A percentile compares a stretch with the other conserved stretches of the same genome.
phyloP scores from a whole-genome alignment of 2,888 invertebrate genomes.

The Tenthredo amoena region DNA sequence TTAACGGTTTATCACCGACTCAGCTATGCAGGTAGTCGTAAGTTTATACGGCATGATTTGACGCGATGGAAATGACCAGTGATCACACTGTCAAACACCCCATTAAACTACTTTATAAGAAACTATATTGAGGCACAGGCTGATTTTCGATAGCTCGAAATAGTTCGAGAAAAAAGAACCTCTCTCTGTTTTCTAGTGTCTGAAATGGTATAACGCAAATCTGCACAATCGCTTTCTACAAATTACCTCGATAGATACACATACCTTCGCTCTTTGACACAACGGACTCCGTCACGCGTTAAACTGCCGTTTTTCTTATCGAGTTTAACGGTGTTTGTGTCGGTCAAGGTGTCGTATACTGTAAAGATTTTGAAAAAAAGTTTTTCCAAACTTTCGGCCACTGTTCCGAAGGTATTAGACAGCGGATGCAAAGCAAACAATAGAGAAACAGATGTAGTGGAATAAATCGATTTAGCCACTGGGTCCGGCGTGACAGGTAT shows the following conservation, averaged over 20 bases:
- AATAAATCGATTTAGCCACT: conserved; percentile 48
- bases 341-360: not conserved
- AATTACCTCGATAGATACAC: not conserved
- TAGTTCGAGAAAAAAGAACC: not conserved
- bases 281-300: conserved; percentile 19
- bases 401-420: conserved; percentile 11
- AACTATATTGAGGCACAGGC: not conserved
- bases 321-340: conserved; percentile 4
- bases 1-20: conserved; percentile 35
- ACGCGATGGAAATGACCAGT: not conserved
- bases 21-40: not conserved
- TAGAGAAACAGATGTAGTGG: conserved; percentile 39
- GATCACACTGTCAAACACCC: conserved; percentile 10
- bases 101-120: not conserved
- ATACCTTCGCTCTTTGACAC: not conserved
- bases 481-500: conserved; percentile 36
- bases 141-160: not conserved
- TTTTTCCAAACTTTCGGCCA: not conserved
- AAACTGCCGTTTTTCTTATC: not conserved
- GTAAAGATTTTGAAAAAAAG: not conserved
- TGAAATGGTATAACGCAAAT: not conserved
- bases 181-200: not conserved
- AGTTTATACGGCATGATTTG: not conserved
- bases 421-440: conserved; percentile 28
- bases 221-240: not conserved